Conservation (phyloP, 1,140 invertebrate species). For the Euura lappo region DNA sequence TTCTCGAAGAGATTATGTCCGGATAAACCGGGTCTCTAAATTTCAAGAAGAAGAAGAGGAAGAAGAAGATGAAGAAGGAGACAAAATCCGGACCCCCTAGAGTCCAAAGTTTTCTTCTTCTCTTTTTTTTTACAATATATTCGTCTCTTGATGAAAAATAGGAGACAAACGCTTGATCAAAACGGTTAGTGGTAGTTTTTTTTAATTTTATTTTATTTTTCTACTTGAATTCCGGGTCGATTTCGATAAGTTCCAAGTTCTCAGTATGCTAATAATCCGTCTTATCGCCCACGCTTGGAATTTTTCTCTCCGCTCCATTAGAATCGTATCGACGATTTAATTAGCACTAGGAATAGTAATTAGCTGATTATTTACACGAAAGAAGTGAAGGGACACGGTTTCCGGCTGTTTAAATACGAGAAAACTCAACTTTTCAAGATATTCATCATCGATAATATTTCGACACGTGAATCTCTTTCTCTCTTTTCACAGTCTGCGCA, state of each 20-base stretch:
- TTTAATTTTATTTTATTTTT: too few relatives aligned
- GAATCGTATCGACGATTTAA: slow-evolving; percentile 1
- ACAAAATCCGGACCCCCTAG: neutral
- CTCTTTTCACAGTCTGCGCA: too few relatives aligned
- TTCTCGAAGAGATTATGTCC: slow-evolving; percentile 36
- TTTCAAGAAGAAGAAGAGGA: slow-evolving; percentile 2
- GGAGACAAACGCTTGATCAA: too few relatives aligned
- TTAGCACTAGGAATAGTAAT: slow-evolving; percentile 8
- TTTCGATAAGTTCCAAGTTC: too few relatives aligned
- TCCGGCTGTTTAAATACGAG: neutral
- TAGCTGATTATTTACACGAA: slow-evolving; percentile 4
- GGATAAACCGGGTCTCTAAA: slow-evolving; percentile 41
- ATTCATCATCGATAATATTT: too few relatives aligned
- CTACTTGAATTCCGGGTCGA: too few relatives aligned
- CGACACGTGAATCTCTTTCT: too few relatives aligned
- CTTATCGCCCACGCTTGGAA: neutral
- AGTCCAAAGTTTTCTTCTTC: neutral
- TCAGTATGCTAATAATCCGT: too few relatives aligned
- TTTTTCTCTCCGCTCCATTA: neutral
- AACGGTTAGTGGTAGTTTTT: too few relatives aligned
- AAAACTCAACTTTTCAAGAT: too few relatives aligned
- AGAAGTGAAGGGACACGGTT: neutral
- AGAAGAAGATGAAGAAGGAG: too few relatives aligned
- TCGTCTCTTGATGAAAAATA: too few relatives aligned
- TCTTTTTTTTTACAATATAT: neutral